Evolutionary conservation across 2,113 vertebrate genomes (phyloP), one percentile per base, ranked within the genome.

Genomic region (Oophaga pumilio): DNA sequence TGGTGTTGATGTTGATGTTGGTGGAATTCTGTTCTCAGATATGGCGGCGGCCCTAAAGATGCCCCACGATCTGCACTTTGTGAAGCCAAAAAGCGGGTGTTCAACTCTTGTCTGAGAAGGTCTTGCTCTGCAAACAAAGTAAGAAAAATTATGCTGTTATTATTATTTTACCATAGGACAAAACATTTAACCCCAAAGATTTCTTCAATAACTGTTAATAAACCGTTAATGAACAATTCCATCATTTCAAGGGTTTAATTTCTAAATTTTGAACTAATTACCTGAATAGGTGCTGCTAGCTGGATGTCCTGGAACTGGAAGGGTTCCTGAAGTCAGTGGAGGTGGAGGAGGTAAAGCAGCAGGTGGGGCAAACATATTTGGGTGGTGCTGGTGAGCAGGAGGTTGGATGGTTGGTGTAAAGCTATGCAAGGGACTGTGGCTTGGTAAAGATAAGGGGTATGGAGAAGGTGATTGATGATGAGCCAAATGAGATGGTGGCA

Each of bases 311-410:
- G 97, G 96, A 90, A 97, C 97, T 92, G 97, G 97, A 94, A 98
- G 95, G 24, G 96, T 90, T 94, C 96, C 98, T 90, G 98, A 99
- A 50, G 98, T 99, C 94, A 99, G 93, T 88, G 98, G 98, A 74
- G 98, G 98, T 92, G 98, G 98, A 94, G 98, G 97, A 92, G 98
- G 98, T 95, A 99, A 91, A 90, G 97, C 97, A 82, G 97, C 94
- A 93, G 97, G 97, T 94, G 97, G 96, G 95, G 97, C 98, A 93
- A 99, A 98, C 97, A 99, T 99, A 97, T 98, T 98, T 97, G 97
- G 97, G 96, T 97, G 97, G 92, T 98, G 97, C 66, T 97, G 93
- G 94, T 97, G 98, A 0, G 96, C 92, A 0, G 93, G 95, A 94
- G 97, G 95, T 94, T 96, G 97, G 93, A 97, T 96, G 94, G 96